Conservation (phyloP, 2,797 vertebrate species). For the Sebastes iracundus region DNA sequence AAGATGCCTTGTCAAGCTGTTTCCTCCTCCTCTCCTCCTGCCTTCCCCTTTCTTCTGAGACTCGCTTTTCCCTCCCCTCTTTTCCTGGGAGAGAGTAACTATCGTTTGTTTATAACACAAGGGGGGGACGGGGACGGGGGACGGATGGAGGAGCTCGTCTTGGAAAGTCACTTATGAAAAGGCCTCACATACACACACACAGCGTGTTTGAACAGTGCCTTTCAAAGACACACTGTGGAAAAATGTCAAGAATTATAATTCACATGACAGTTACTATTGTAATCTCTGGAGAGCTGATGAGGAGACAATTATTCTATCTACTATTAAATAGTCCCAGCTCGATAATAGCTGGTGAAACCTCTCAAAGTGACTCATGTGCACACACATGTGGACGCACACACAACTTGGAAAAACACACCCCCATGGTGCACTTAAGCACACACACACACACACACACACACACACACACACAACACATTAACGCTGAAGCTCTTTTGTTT, state of each 20-base stretch:
- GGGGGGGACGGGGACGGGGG: neutral
- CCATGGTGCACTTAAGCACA: slow-evolving; percentile 19
- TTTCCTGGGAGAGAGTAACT: slow-evolving; percentile 40
- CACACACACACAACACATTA: slow-evolving; percentile 15
- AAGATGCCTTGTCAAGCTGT: slow-evolving; percentile 68
- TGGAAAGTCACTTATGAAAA: slow-evolving; percentile 59
- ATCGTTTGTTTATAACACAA: slow-evolving; percentile 64
- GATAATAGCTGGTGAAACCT: slow-evolving; percentile 65
- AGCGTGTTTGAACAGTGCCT: slow-evolving; percentile 43
- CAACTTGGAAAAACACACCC: slow-evolving; percentile 32
- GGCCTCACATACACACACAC: slow-evolving; percentile 15
- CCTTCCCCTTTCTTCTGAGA: slow-evolving; percentile 48
- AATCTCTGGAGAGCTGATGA: slow-evolving; percentile 69
- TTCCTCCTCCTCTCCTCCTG: slow-evolving; percentile 48
- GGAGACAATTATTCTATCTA: slow-evolving; percentile 68
- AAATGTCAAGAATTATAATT: slow-evolving; percentile 63
- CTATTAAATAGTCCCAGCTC: slow-evolving; percentile 67
- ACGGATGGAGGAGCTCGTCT: slow-evolving; percentile 42
- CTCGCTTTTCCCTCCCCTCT: slow-evolving; percentile 25
- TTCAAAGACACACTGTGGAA: slow-evolving; percentile 42
- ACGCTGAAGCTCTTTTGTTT: slow-evolving; percentile 49
- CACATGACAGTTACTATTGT: slow-evolving; percentile 64
- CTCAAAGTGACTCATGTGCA: slow-evolving; percentile 63
- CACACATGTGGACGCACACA: slow-evolving; percentile 22
- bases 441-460: slow-evolving; percentile 27